Conservation (phyloP, 2,113 vertebrate genomes). For the Cynoglossus semilaevis region DNA sequence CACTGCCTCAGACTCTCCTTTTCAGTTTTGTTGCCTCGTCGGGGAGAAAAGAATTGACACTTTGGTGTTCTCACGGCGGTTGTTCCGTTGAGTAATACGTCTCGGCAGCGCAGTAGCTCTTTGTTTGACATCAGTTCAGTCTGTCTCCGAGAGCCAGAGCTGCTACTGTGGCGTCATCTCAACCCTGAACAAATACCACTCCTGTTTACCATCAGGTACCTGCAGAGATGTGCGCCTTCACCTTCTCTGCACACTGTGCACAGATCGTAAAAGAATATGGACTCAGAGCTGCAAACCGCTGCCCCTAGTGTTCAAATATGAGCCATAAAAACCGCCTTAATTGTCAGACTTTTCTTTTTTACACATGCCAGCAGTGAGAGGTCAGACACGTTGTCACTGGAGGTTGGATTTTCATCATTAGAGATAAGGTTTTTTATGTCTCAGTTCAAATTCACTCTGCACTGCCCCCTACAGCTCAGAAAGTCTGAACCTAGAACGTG, state of each 20-base stretch:
- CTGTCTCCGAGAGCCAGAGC: conserved; percentile 21
- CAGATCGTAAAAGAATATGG: conserved; percentile 24
- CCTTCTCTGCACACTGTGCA: conserved; percentile 4
- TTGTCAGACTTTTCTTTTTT: neutral
- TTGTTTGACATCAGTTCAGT: conserved; percentile 39
- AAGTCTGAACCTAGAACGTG: no score
- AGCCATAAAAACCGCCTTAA: neutral
- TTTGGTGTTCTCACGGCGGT: conserved; percentile 24
- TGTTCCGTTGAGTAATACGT: conserved; percentile 34
- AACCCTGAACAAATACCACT: conserved; percentile 32
- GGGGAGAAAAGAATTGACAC: conserved; percentile 3
- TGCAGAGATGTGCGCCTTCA: conserved; percentile 39
- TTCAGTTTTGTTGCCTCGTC: conserved; percentile 18
- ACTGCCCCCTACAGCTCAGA: no score
- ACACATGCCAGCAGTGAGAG: neutral
- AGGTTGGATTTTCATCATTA: no score
- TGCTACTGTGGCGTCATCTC: conserved; percentile 32
- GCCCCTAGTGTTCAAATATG: conserved; percentile 9
- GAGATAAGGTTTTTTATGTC: no score
- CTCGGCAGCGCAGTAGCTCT: conserved; percentile 39
- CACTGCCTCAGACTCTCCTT: conserved; percentile 14
- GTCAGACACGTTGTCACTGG: no score
- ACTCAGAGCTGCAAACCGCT: conserved; percentile 10
- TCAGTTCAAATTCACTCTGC: no score
- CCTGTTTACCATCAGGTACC: conserved; percentile 51